Base-by-base conservation (phyloP, 2,888 invertebrate genomes). In the Herminia tarsipennalis region DNA sequence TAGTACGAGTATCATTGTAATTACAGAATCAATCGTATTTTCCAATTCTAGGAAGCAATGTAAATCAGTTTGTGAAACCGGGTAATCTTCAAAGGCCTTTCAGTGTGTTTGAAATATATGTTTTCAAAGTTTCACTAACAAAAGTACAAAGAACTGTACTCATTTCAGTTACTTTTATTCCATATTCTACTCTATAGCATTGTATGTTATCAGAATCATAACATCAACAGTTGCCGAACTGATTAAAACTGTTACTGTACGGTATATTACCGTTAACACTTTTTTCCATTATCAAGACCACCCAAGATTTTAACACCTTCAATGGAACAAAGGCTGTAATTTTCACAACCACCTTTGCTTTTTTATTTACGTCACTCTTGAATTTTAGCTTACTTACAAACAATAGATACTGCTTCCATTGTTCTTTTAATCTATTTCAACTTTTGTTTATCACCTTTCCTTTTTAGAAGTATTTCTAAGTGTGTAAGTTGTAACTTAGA, bases 241-340 rank as follows among this genome's bases (percentile, higher is more conserved):
- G 24, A 32, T 34, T 40, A 35, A 35, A 50, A 61, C 68, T 58
- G 67, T 70, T 60, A 64, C 50, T 51, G 46, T 57, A 63, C 60
- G 51, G 64, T 73, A 70, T 49, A 59, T 59, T 56, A 66, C 70
- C 65, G 73, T 70, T 73, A 65, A 25, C 36, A 51, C 55, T 63
- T 66, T 64, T n/a, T 68, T 61, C 52, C 47, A 36, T 55, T 55
- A 49, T 44, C 33, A 42, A 57, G 72, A 67, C 71, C 73, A 72
- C 70, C 74, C 62, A 67, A 48, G 57, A 40, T 60, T 48, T 70
- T 46, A 51, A 56, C 59, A 64, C 56, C 57, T 57, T 46, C 48
- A 37, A 40, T 53, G 41, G 29, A 36, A 30, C 34, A 33, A 24
- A 29, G 47, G 29, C 48, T 50, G 38, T 46, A 43, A 50, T 55